Evolutionary conservation across 2,888 invertebrate species (phyloP).

Genomic region (Epirrhoe tristata): DNA sequence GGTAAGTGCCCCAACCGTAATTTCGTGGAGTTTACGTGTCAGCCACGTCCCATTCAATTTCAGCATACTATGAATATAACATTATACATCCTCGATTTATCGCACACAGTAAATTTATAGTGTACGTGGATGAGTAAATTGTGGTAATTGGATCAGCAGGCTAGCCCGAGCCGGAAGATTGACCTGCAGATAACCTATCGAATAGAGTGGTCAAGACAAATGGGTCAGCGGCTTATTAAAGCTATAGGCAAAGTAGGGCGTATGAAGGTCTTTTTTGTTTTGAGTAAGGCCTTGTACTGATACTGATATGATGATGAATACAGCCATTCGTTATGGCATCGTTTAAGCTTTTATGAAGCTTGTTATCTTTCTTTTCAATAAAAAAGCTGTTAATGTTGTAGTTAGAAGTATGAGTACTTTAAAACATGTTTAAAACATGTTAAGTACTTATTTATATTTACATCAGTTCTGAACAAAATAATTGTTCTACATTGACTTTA

Average conservation of each 20-base stretch:
- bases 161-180: constrained; percentile 9
- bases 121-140: constrained; percentile 21
- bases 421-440: too few species aligned
- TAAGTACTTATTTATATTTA: too few species aligned
- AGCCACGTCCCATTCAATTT: constrained; percentile 17
- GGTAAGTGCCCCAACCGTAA: constrained; percentile 25
- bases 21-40: constrained; percentile 26
- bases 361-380: too few species aligned
- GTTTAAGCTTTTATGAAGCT: background rate
- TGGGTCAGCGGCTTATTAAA: constrained; percentile 3
- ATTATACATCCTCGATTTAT: constrained; percentile 14
- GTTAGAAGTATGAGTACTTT: too few species aligned
- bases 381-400: too few species aligned
- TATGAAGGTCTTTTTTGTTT: background rate
- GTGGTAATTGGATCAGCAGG: constrained; percentile 20
- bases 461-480: background rate
- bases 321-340: background rate
- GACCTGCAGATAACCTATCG: constrained; percentile 22
- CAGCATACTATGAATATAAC: constrained; percentile 27
- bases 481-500: background rate
- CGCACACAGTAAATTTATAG: constrained; percentile 19
- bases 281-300: background rate
- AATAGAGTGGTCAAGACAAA: constrained; percentile 12
- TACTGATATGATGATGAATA: background rate
- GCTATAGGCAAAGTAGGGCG: background rate